phyloP scores from a whole-genome alignment of 2,797 vertebrate genomes.

The Sparus aurata region DNA sequence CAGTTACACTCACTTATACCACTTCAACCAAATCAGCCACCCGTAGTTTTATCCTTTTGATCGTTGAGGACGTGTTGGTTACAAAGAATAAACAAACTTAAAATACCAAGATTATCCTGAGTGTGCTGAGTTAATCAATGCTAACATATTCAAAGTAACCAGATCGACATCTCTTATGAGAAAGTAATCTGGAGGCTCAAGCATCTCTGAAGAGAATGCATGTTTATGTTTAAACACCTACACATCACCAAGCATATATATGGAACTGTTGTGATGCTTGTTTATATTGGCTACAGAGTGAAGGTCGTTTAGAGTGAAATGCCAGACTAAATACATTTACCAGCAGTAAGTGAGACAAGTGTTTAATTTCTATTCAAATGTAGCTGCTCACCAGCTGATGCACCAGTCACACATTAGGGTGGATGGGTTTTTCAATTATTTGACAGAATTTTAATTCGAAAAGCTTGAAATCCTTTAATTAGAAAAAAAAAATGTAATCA shows the following conservation, averaged over 20 bases:
- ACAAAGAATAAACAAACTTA: constrained; percentile 7
- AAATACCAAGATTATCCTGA: background rate
- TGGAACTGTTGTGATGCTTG: background rate
- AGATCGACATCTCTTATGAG: background rate
- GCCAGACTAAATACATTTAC: background rate
- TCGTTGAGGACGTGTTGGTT: constrained; percentile 18
- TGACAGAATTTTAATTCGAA: background rate
- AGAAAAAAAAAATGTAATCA: too few species aligned
- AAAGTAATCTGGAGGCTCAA: background rate
- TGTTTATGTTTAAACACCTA: background rate
- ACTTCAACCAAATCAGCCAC: constrained; percentile 56
- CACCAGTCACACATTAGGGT: background rate
- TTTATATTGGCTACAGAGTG: background rate
- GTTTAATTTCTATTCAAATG: background rate
- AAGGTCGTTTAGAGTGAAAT: background rate
- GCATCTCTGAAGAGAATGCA: background rate
- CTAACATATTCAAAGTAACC: background rate
- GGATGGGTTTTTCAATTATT: background rate
- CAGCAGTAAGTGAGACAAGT: background rate
- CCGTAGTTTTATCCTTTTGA: constrained; percentile 42
- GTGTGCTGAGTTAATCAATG: too few species aligned
- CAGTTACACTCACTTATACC: constrained; percentile 26
- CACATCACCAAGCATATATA: background rate
- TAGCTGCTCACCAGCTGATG: background rate
- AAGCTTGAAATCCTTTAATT: background rate